Conservation (phyloP, 2,888 invertebrate genomes). For the Coleophora deauratella region DNA sequence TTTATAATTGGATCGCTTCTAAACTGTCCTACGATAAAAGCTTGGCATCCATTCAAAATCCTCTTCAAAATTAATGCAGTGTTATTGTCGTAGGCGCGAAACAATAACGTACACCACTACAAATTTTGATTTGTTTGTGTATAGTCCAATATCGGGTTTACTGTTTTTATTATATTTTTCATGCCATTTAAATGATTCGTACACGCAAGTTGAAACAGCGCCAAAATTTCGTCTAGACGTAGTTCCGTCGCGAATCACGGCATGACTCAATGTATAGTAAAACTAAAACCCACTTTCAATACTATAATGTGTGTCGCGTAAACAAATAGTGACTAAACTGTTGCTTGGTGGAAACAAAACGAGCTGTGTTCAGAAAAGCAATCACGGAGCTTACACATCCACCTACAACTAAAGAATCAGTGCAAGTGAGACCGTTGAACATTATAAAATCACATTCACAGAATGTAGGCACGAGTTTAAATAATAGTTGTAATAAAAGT, state of each 20-base stretch:
- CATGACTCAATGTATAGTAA: conserved; percentile 25
- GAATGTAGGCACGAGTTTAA: conserved; percentile 38
- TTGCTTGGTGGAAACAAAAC: too few relatives aligned
- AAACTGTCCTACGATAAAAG: conserved; percentile 41
- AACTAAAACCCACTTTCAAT: conserved; percentile 33
- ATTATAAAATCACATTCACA: conserved; percentile 32
- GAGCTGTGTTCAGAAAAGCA: conserved; percentile 19
- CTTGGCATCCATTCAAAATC: conserved; percentile 42
- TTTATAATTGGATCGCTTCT: conserved; percentile 38
- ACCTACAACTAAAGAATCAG: conserved; percentile 15
- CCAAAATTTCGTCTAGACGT: conserved; percentile 44
- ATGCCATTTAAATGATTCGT: conserved; percentile 24
- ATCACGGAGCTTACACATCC: conserved; percentile 42
- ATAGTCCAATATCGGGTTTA: conserved; percentile 13
- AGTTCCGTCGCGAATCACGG: conserved; percentile 35
- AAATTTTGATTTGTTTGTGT: conserved; percentile 23
- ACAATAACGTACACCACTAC: conserved; percentile 3
- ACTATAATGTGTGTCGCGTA: conserved; percentile 26
- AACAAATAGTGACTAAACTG: too few relatives aligned
- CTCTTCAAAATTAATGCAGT: conserved; percentile 9
- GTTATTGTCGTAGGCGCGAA: conserved; percentile 2
- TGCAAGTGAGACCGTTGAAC: conserved; percentile 28
- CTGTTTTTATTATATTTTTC: conserved; percentile 27
- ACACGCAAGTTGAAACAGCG: conserved; percentile 52
- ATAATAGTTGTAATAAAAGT: neutral